Evolutionary conservation across 2,888 invertebrate species (phyloP).

Genomic region (Drosophila greeni): DNA sequence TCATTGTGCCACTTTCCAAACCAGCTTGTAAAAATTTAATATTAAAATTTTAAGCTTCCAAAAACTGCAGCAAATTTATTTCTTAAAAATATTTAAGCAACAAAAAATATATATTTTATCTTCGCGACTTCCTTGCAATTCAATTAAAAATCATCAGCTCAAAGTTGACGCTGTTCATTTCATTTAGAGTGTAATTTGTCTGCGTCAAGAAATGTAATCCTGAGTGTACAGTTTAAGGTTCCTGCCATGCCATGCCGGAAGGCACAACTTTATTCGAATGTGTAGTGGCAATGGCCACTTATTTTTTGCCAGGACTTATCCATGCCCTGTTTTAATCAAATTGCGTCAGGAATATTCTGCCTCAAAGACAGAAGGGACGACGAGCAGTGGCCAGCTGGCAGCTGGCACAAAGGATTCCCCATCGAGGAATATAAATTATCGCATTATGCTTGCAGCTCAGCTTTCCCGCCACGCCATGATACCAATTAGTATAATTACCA

Average conservation of each 20-base stretch:
- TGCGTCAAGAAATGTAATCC: not conserved
- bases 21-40: not conserved
- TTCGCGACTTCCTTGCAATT: not conserved
- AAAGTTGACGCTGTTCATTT: not conserved
- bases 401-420: conserved; percentile 39
- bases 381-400: conserved; percentile 30
- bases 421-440: conserved; percentile 50
- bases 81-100: not conserved
- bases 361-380: not conserved
- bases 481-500: conserved; percentile 64
- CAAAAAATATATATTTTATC: not conserved
- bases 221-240: not conserved
- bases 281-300: conserved; percentile 9
- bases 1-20: not conserved
- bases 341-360: conserved; percentile 12
- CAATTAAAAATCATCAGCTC: not conserved
- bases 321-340: conserved; percentile 28
- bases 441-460: conserved; percentile 50
- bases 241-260: conserved; percentile 2
- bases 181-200: conserved; percentile 1
- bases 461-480: conserved; percentile 21
- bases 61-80: not conserved
- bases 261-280: conserved; percentile 7
- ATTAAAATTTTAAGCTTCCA: not conserved
- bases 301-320: conserved; percentile 22